phyloP scores from a whole-genome alignment of 2,797 vertebrate species.

The Vultur gryphus region DNA sequence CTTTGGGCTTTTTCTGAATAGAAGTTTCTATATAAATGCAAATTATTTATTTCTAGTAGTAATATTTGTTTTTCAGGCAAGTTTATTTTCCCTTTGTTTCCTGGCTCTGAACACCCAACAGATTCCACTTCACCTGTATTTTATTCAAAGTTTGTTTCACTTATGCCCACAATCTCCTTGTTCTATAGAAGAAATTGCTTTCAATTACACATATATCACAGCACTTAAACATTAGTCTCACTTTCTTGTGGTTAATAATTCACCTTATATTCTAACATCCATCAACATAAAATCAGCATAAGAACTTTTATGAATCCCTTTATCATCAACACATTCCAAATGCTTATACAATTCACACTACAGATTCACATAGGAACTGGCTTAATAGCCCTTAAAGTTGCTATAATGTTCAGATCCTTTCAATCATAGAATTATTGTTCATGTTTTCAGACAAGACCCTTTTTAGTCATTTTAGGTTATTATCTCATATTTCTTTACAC shows the following conservation, averaged over 20 bases:
- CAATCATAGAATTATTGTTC: slow-evolving; percentile 70
- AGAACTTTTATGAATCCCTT: slow-evolving; percentile 80
- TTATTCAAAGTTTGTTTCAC: slow-evolving; percentile 73
- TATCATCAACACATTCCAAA: slow-evolving; percentile 77
- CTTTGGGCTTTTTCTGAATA: slow-evolving; percentile 37
- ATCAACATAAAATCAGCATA: slow-evolving; percentile 82
- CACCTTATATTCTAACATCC: slow-evolving; percentile 75
- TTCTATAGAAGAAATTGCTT: slow-evolving; percentile 74
- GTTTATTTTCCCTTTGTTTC: slow-evolving; percentile 54
- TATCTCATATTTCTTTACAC: slow-evolving; percentile 35
- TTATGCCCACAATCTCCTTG: slow-evolving; percentile 60
- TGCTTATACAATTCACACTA: slow-evolving; percentile 75
- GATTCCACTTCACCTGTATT: slow-evolving; percentile 63
- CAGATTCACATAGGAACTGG: slow-evolving; percentile 73
- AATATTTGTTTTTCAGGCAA: slow-evolving; percentile 56
- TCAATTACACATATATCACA: slow-evolving; percentile 76
- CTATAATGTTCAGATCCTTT: slow-evolving; percentile 72
- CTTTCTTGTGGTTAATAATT: slow-evolving; percentile 78
- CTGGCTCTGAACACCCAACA: slow-evolving; percentile 11
- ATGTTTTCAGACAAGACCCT: slow-evolving; percentile 62
- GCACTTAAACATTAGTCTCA: slow-evolving; percentile 77
- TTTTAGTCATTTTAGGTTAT: slow-evolving; percentile 65
- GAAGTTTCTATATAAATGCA: slow-evolving; percentile 51
- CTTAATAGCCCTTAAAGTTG: slow-evolving; percentile 79
- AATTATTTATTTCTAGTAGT: slow-evolving; percentile 55